phyloP scores from a whole-genome alignment of 2,888 invertebrate genomes.

The Ernsta delagoae region DNA sequence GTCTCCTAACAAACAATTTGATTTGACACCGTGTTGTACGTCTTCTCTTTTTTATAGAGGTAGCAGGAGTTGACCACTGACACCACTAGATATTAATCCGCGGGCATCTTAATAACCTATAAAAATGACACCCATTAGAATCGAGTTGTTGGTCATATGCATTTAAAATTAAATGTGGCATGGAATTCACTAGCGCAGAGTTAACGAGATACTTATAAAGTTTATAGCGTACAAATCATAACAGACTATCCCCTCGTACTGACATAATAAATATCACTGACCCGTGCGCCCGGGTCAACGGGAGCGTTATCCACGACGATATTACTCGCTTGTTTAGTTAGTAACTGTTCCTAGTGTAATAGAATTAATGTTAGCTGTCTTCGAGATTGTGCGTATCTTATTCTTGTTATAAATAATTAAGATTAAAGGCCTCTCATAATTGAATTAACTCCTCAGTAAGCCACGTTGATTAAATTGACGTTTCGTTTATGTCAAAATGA shows the following conservation, averaged over 20 bases:
- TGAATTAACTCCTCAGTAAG: no score
- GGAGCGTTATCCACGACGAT: conserved; percentile 11
- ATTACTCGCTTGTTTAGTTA: conserved; percentile 13
- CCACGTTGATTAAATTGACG: no score
- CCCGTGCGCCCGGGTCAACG: conserved; percentile 25
- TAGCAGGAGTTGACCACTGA: no score
- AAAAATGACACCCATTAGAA: no score
- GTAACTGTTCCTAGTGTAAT: neutral
- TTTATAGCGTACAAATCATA: conserved; percentile 35
- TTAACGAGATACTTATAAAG: conserved; percentile 15
- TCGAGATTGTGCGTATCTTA: neutral
- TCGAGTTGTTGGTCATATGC: no score
- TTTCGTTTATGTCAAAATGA: no score
- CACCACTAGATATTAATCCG: no score
- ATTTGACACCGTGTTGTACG: no score
- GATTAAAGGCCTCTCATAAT: no score
- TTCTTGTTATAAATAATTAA: neutral
- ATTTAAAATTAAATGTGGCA: neutral
- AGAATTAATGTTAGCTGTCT: neutral
- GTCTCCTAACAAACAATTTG: no score
- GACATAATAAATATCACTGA: conserved; percentile 35
- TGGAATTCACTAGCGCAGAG: neutral
- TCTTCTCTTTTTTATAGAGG: no score
- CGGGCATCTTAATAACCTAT: no score
- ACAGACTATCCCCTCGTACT: conserved; percentile 24